phyloP scores from a whole-genome alignment of 2,797 vertebrate genomes.

The Crossoptilon crossoptilon region DNA sequence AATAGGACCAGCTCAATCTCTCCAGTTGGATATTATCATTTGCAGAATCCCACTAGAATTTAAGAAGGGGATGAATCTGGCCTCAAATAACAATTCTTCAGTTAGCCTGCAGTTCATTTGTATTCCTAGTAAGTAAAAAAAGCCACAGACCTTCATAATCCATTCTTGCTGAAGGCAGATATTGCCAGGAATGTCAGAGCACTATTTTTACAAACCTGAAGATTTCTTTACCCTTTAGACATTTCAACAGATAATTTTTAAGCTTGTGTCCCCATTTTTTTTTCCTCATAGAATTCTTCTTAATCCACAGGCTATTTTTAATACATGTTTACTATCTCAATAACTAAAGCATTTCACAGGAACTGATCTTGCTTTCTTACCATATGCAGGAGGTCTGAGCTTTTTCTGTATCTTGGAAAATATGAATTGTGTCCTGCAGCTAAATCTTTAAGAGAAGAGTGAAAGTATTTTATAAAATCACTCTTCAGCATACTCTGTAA shows the following conservation, averaged over 20 bases:
- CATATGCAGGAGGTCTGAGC: background rate
- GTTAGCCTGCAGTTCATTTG: background rate
- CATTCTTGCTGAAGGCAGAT: background rate
- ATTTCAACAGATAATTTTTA: background rate
- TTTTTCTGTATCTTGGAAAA: constrained; percentile 19
- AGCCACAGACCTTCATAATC: background rate
- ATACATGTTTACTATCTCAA: background rate
- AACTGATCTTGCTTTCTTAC: background rate
- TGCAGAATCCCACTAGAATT: background rate
- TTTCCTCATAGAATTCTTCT: background rate
- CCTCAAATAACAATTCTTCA: background rate
- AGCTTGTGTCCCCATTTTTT: background rate
- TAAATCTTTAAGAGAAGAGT: constrained; percentile 26
- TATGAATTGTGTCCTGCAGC: background rate
- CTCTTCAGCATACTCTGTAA: constrained; percentile 6
- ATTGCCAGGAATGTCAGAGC: background rate
- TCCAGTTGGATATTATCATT: background rate
- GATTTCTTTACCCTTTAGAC: background rate
- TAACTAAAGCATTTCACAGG: background rate
- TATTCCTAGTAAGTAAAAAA: background rate
- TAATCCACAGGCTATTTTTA: background rate
- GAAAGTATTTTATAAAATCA: constrained; percentile 26
- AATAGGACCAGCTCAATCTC: background rate
- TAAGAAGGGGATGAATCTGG: background rate
- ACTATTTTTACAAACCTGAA: background rate